These are phyloP conservation scores for Danionella cerebrum DNA, from an alignment of 2,113 vertebrate genomes.

Conservation along the genomic window DNA sequence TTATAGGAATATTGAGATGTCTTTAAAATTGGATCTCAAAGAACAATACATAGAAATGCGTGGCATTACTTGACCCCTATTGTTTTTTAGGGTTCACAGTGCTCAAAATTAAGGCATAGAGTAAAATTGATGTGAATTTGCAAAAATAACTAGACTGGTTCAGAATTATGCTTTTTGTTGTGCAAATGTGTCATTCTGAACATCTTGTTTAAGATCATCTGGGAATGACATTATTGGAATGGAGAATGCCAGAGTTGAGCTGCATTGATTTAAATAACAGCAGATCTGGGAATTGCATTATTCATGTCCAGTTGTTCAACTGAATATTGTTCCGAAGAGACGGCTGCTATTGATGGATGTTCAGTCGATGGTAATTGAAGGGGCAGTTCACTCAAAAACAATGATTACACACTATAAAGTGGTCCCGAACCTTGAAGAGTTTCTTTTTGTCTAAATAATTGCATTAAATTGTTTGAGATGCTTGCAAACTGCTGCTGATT, in stretches of 20 bases:
- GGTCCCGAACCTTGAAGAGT: too few species aligned
- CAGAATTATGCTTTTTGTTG: not conserved
- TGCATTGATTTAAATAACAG: not conserved
- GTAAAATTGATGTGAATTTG: not conserved
- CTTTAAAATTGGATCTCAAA: too few species aligned
- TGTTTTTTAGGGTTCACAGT: not conserved
- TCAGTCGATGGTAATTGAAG: not conserved
- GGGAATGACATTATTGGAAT: not conserved
- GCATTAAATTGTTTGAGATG: too few species aligned
- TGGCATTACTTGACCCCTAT: not conserved
- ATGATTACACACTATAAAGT: too few species aligned
- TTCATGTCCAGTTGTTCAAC: not conserved
- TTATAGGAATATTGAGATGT: too few species aligned
- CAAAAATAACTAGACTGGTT: not conserved
- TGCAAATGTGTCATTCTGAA: not conserved
- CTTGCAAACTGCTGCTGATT: too few species aligned
- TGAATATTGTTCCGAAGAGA: not conserved
- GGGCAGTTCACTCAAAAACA: too few species aligned
- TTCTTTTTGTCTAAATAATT: too few species aligned
- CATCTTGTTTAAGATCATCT: not conserved
- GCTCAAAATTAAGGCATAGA: not conserved
- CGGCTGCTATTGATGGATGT: not conserved
- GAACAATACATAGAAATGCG: not conserved
- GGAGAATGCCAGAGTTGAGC: not conserved
- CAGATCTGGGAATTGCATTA: not conserved